phyloP scores from a whole-genome alignment of 1,140 invertebrate species.

The Drosophila lacteicornis region DNA sequence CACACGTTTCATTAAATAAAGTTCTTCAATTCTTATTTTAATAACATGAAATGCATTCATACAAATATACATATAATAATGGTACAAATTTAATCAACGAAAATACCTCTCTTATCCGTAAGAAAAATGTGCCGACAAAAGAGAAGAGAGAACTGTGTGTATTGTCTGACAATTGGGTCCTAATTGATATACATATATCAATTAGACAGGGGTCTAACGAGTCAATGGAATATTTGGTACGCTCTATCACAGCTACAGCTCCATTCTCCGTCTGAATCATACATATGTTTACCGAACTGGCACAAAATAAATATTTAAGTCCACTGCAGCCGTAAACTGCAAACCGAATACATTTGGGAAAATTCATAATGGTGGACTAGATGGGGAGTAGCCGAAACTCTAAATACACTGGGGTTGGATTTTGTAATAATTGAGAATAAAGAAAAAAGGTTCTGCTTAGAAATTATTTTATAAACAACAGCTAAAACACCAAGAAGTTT shows the following conservation, averaged over 20 bases:
- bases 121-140: slow-evolving; percentile 25
- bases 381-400: background rate
- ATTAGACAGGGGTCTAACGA: slow-evolving; percentile 35
- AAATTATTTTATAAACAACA: background rate
- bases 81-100: slow-evolving; percentile 29
- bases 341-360: background rate
- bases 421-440: background rate
- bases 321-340: slow-evolving; percentile 8
- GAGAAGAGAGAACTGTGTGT: slow-evolving; percentile 11
- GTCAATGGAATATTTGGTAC: slow-evolving; percentile 47
- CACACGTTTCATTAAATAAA: slow-evolving; percentile 37
- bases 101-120: slow-evolving; percentile 11
- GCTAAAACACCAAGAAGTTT: background rate
- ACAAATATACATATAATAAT: slow-evolving; percentile 1
- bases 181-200: slow-evolving; percentile 37
- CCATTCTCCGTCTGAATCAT: slow-evolving; percentile 19
- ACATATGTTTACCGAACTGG: slow-evolving; percentile 26
- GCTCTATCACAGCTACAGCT: slow-evolving; percentile 45
- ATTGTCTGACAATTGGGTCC: slow-evolving; percentile 28
- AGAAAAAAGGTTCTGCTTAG: background rate
- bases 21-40: slow-evolving; percentile 26
- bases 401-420: background rate
- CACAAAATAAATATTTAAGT: slow-evolving; percentile 24
- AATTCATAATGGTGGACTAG: background rate
- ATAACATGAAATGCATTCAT: slow-evolving; percentile 19